These are phyloP conservation scores for Cynopterus brachyotis DNA, from an alignment of 2,113 vertebrate genomes.

Conservation along the genomic window DNA sequence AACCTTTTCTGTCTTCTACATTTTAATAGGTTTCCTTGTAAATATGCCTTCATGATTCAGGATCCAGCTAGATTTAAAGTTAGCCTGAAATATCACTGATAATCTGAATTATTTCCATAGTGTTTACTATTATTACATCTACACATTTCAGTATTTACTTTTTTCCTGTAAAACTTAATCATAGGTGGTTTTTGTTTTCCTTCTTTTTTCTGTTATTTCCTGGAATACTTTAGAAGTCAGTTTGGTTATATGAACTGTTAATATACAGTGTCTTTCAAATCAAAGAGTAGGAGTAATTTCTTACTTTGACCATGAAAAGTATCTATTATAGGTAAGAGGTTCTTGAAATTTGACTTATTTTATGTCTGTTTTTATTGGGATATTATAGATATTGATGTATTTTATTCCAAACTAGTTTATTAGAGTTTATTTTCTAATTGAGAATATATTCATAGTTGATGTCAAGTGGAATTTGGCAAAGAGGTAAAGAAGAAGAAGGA, in stretches of 20 bases:
- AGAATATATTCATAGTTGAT: constrained; percentile 88
- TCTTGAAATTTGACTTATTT: constrained; percentile 26
- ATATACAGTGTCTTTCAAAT: constrained; percentile 10
- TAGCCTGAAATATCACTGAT: not conserved
- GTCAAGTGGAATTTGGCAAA: constrained; percentile 96
- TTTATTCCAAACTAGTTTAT: constrained; percentile 24
- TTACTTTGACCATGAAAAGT: constrained; percentile 33
- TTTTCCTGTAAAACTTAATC: not conserved
- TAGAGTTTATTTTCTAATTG: constrained; percentile 68
- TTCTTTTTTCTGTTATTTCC: not conserved
- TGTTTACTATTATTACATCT: not conserved
- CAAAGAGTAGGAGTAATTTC: not conserved
- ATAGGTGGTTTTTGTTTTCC: not conserved
- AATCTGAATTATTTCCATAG: not conserved
- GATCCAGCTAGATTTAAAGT: constrained; percentile 24
- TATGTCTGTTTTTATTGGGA: not conserved
- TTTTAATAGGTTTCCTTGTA: not conserved
- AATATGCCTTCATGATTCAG: not conserved
- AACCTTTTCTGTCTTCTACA: not conserved
- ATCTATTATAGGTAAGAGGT: not conserved
- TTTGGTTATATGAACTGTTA: not conserved
- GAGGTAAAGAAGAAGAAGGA: constrained; percentile 92
- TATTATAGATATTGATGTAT: not conserved
- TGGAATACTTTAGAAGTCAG: constrained; percentile 6
- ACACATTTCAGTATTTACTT: not conserved